Evolutionary conservation across 2,797 vertebrate species (phyloP), one percentile per base, ranked within the genome.

Genomic region (Paratrypauchen microcephalus): DNA sequence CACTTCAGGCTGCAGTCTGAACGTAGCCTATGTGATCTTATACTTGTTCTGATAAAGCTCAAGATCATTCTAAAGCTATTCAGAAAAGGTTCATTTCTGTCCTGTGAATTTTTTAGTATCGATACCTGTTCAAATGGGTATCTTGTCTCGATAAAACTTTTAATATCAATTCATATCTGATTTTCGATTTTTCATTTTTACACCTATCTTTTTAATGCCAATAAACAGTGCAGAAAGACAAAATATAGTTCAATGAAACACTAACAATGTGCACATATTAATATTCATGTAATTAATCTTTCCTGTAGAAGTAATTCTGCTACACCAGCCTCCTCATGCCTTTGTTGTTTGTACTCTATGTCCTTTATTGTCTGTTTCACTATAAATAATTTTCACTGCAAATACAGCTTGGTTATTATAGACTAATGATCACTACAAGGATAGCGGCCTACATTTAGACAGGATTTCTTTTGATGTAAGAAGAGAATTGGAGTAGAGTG

Each of bases 401-500:
- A 13, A 23, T 62, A 26, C 41, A 23, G 23, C 39, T 26, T 47
- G 39, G 61, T 26, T 47, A 65, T 48, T 64, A 55, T 24, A 26
- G 45, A 18, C 63, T 52, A 65, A 65, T 52, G 9, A 65, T 52
- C 15, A 18, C 61, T 64, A 47, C 61, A 26, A 12, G 21, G 39
- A 78, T 68, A 67, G 72, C 68, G 78, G 65, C 65, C 48, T 66
- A 45, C 62, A 68, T 74, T 75, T 68, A 60, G 47, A 18, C 48
- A 72, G 41, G 74, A 67, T 62, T 69, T 66, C 61, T 41, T 69
- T 30, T 39, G 26, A 59, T 55, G 26, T 80, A 69, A 56, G 12
- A 12, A 36, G 32, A 71, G 70, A 61, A 65, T 39, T 55, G 63
- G 23, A 64, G 52, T 15, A 7, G 50, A 71, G 64, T 65, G 66